Evolutionary conservation across 2,113 vertebrate genomes (phyloP), one percentile per base, ranked within the genome.

Genomic region (Halcyon senegalensis): DNA sequence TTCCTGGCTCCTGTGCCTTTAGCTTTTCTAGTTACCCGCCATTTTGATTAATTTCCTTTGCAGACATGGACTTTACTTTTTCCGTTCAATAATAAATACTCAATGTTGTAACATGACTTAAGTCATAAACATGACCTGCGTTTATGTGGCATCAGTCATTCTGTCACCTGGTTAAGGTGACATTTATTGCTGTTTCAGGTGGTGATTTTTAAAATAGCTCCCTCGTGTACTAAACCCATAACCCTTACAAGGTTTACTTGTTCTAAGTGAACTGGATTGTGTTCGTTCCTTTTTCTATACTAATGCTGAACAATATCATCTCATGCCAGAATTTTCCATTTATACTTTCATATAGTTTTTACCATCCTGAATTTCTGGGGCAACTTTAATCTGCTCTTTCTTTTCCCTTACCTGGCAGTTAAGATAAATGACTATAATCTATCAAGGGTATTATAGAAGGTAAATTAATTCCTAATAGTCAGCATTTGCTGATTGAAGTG

Each of bases 341-440:
- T 96, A 85, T 97, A 90, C 41, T 97, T 97, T 96, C 87, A 94
- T 79, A 31, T 23, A 78, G 85, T 92, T 97, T 96, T 98, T 98
- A 92, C 95, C 95, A 94, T 95, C 94, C 95, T 96, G 79, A 97
- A 96, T 97, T 96, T 94, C 96, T 98, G 97, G 96, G 46, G 28
- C 25, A 98, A 96, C 91, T 98, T 98, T 98, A 97, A 98, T 97
- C 97, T 98, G 95, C 97, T 97, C 92, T 80, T 89, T 43, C 84
- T 87, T 96, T 98, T 98, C 96, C 94, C 96, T 98, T 98, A 97
- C 83, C 91, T 98, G 96, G 96, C 98, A 97, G 97, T 97, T 97
- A 96, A 97, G 96, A 98, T 97, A 97, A 98, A 98, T 97, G 90
- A 97, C 96, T 97, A 33, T 87, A 96, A 97, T 98, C 95, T 97